Conservation (phyloP, 2,888 invertebrate species). For the Cryptosula pallasiana region DNA sequence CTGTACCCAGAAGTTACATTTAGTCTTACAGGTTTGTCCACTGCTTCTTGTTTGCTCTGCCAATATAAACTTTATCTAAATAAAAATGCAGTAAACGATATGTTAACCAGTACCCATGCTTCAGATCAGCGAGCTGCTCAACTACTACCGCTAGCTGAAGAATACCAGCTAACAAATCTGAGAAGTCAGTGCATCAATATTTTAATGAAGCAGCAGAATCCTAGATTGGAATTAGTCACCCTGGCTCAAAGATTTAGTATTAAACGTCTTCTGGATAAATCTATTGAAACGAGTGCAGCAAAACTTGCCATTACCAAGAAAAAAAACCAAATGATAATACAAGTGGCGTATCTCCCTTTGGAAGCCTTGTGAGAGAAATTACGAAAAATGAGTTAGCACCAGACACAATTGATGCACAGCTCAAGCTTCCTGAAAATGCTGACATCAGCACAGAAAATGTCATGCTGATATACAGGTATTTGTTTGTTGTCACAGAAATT, state of each 20-base stretch:
- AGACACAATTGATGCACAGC: neutral
- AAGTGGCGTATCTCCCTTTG: too few relatives aligned
- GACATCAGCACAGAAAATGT: neutral
- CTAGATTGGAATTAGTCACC: neutral
- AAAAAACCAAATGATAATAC: too few relatives aligned
- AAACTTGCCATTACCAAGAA: too few relatives aligned
- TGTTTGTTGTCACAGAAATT: too few relatives aligned
- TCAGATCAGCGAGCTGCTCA: constrained; percentile 51
- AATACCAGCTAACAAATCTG: constrained; percentile 52
- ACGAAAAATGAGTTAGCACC: too few relatives aligned
- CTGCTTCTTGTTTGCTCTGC: neutral
- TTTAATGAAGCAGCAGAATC: constrained; percentile 32
- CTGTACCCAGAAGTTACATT: constrained; percentile 3
- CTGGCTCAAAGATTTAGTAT: neutral
- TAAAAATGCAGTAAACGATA: neutral
- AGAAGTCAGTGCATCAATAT: constrained; percentile 51
- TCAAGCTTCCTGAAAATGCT: neutral
- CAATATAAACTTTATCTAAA: too few relatives aligned
- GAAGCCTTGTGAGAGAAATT: too few relatives aligned
- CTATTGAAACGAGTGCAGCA: neutral
- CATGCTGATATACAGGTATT: neutral
- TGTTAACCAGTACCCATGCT: too few relatives aligned
- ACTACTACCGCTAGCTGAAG: constrained; percentile 51
- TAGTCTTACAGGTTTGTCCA: neutral
- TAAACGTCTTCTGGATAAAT: neutral